These are phyloP conservation scores for Dryas iulia DNA, from an alignment of 1,140 invertebrate species.

Conservation along the genomic window DNA sequence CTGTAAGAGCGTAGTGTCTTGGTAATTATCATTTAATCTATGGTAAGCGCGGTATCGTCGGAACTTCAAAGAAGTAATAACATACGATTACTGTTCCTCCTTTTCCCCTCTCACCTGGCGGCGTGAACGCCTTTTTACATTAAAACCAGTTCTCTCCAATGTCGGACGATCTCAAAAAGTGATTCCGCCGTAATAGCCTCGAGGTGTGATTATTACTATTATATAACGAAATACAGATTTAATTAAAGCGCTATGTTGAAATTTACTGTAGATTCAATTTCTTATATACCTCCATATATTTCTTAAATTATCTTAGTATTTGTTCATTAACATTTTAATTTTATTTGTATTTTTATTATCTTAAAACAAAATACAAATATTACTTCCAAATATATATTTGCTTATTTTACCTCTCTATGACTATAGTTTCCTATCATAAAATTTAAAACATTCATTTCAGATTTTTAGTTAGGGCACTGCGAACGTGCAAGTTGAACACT, in stretches of 20 bases:
- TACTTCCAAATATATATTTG: too few species aligned
- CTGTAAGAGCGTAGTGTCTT: conserved; percentile 15
- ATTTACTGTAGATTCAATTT: conserved; percentile 9
- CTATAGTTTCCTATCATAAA: too few species aligned
- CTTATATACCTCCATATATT: neutral
- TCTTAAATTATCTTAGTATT: neutral
- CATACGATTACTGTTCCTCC: conserved; percentile 62
- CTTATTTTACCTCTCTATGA: too few species aligned
- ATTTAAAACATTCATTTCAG: too few species aligned
- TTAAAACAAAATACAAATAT: too few species aligned
- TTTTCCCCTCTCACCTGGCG: conserved; percentile 46
- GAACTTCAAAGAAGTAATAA: conserved; percentile 72
- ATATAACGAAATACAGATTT: conserved; percentile 53
- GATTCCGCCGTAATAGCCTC: conserved; percentile 67
- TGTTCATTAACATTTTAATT: neutral
- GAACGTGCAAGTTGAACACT: too few species aligned
- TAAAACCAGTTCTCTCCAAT: conserved; percentile 65
- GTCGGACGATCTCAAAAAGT: conserved; percentile 63
- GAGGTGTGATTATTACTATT: conserved; percentile 70
- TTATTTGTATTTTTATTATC: too few species aligned
- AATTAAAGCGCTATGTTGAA: conserved; percentile 35
- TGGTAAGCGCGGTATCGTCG: conserved; percentile 49
- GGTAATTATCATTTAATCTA: conserved; percentile 45
- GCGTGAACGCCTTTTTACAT: conserved; percentile 59
- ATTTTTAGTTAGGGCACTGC: too few species aligned